Evolutionary conservation across 2,888 invertebrate genomes (phyloP).

Genomic region (Scotopteryx bipunctaria): DNA sequence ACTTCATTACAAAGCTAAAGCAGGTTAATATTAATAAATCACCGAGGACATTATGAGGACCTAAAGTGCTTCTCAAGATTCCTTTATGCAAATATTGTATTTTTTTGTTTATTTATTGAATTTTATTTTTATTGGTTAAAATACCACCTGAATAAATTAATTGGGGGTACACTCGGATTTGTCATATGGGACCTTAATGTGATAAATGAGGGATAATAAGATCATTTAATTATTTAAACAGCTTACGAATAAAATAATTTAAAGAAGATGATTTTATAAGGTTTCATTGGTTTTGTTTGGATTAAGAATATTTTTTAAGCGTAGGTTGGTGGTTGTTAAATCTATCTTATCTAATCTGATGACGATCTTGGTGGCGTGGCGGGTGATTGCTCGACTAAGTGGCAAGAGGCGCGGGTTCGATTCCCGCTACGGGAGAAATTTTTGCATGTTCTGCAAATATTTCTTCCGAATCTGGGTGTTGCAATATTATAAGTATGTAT

Average conservation of each 20-base stretch:
- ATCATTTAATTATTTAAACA: conserved; percentile 72
- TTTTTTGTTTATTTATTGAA: conserved; percentile 19
- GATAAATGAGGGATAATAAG: conserved; percentile 69
- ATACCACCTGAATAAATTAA: conserved; percentile 68
- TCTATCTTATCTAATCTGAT: neutral
- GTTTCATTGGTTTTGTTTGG: conserved; percentile 15
- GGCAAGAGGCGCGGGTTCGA: too few species aligned
- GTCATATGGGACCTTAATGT: conserved; percentile 65
- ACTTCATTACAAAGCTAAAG: conserved; percentile 63
- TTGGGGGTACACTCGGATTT: conserved; percentile 62
- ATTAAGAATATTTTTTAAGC: conserved; percentile 4
- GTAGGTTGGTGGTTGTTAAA: conserved; percentile 3
- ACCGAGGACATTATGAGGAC: conserved; percentile 58
- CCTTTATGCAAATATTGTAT: conserved; percentile 72
- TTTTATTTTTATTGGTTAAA: conserved; percentile 43
- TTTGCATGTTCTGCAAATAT: too few species aligned
- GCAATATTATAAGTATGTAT: too few species aligned
- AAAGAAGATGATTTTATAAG: conserved; percentile 17
- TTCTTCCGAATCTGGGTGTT: too few species aligned
- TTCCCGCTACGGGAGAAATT: too few species aligned
- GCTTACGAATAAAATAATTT: conserved; percentile 49
- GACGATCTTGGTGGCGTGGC: too few species aligned
- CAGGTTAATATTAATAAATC: conserved; percentile 56
- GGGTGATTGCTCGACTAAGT: too few species aligned
- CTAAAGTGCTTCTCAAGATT: conserved; percentile 73